Conservation (phyloP, 2,113 vertebrate genomes). For the Bos javanicus region DNA sequence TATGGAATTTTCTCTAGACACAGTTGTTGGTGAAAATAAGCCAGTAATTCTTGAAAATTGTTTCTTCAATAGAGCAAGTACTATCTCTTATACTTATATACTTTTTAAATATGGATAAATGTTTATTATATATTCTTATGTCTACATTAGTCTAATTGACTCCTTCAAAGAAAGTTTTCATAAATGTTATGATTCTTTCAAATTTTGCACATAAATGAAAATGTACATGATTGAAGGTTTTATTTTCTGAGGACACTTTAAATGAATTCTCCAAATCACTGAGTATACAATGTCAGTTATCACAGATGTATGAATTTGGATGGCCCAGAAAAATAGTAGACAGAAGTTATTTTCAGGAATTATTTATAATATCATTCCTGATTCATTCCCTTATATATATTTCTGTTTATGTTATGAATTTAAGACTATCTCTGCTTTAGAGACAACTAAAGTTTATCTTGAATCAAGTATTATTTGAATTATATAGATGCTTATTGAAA, state of each 20-base stretch:
- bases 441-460: neutral
- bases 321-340: neutral
- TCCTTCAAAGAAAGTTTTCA: constrained; percentile 5
- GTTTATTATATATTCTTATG: neutral
- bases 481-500: neutral
- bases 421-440: neutral
- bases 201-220: constrained; percentile 7
- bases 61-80: neutral
- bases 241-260: neutral
- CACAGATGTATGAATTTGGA: neutral
- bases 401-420: neutral
- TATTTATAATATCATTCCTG: neutral
- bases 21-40: neutral
- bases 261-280: neutral
- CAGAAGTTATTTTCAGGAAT: neutral
- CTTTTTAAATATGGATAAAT: neutral
- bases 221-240: neutral
- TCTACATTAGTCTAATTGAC: neutral
- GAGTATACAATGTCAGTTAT: neutral
- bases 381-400: neutral
- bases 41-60: neutral
- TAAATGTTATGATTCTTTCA: neutral
- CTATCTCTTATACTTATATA: neutral
- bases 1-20: neutral
- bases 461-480: neutral